Evolutionary conservation across 2,888 invertebrate species (phyloP).

Genomic region (Beris morrisii): DNA sequence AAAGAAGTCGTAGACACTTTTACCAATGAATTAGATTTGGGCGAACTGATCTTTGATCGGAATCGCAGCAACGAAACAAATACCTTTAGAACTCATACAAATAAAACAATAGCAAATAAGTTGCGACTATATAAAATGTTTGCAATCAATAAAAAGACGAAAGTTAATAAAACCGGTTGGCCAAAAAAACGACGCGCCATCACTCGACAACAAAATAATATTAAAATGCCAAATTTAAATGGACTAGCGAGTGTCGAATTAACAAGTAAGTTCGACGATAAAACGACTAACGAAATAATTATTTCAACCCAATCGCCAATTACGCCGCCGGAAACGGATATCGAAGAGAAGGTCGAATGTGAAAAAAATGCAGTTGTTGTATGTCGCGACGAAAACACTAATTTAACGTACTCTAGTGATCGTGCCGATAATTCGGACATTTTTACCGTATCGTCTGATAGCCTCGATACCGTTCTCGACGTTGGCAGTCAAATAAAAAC

Average conservation of each 20-base stretch:
- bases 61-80: slow-evolving; percentile 3
- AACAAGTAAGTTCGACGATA: background rate
- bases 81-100: background rate
- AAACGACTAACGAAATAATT: slow-evolving; percentile 18
- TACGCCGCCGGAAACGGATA: slow-evolving; percentile 44
- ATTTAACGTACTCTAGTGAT: slow-evolving; percentile 53
- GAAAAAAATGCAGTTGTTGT: slow-evolving; percentile 30
- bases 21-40: slow-evolving; percentile 50
- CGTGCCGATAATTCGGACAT: slow-evolving; percentile 55
- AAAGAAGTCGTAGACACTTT: slow-evolving; percentile 42
- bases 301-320: slow-evolving; percentile 40
- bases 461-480: slow-evolving; percentile 54
- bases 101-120: slow-evolving; percentile 13
- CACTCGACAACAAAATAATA: slow-evolving; percentile 39
- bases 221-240: slow-evolving; percentile 17
- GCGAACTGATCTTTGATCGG: slow-evolving; percentile 43
- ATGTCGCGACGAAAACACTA: slow-evolving; percentile 36
- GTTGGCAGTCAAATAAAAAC: slow-evolving; percentile 46
- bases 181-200: slow-evolving; percentile 57
- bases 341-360: slow-evolving; percentile 35
- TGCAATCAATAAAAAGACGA: slow-evolving; percentile 47
- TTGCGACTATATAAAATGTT: slow-evolving; percentile 34
- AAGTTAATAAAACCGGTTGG: slow-evolving; percentile 82
- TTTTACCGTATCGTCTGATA: slow-evolving; percentile 55
- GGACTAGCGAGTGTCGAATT: slow-evolving; percentile 12